Evolutionary conservation across 2,797 vertebrate species (phyloP), one percentile per base, ranked within the genome.

Genomic region (Zenarchopterus dispar): DNA sequence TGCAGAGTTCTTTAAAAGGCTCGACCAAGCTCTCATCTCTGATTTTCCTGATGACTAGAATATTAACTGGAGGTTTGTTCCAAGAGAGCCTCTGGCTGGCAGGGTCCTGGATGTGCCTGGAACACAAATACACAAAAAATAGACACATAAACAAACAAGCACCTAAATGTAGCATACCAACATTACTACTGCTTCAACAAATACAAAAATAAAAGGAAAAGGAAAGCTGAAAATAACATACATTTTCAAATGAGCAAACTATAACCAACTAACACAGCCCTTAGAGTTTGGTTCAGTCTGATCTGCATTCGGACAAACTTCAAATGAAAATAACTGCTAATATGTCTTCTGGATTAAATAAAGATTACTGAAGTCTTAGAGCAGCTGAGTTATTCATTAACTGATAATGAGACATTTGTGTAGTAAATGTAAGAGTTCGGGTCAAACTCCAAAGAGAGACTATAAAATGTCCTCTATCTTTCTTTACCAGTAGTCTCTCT

Each of bases 61-160:
- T 92, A 0, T 94, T 94, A 50, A 92, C 88, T 0, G 94, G 94
- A 33, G 94, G 92, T 64, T 94, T 93, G 67, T 88, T 94, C 94
- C 94, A 95, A 48, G 93, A 94, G 60, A 95, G 90, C 22, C 93
- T 84, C 86, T 94, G 94, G 73, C 94, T 95, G 56, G 92, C 92
- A 0, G 94, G 94, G 73, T 95, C 94, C 80, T 95, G 94, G 72
- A 95, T 95, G 73, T 94, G 94, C 94, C 94, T 95, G 77, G 2
- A 5, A 71, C 63, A 68, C 7, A 5, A 2, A 67, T 9, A 72
- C 22, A 51, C 73, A 53, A 57, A 39, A 64, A 6, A 22, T 1
- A n/a, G 18, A 65, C 15, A 54, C 6, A 22, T 15, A 43, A 15
- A 16, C n/a, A 62, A 52, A 52, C 16, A 55, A 54, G 21, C 45